phyloP scores from a whole-genome alignment of 1,140 invertebrate species.

The Lerema accius region DNA sequence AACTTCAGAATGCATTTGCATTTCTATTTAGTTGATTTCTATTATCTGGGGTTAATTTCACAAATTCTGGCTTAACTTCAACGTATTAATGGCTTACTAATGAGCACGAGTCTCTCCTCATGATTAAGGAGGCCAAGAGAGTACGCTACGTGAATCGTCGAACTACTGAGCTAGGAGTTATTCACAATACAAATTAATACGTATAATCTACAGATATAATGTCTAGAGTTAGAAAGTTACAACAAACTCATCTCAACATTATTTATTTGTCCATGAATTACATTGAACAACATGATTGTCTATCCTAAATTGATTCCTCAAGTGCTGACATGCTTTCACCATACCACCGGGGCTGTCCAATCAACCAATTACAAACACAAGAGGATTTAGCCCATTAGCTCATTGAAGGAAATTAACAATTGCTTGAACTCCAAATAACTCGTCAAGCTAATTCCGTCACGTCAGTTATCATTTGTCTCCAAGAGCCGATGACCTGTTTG shows the following conservation, averaged over 20 bases:
- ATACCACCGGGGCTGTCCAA: constrained; percentile 48
- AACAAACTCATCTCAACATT: neutral
- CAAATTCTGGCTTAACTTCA: too few relatives aligned
- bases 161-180: too few relatives aligned
- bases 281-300: constrained; percentile 22
- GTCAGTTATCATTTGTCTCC: constrained; percentile 72
- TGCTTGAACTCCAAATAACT: constrained; percentile 69
- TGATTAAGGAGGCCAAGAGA: too few relatives aligned
- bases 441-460: constrained; percentile 67
- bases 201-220: too few relatives aligned
- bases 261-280: constrained; percentile 6
- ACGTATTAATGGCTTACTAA: too few relatives aligned
- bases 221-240: too few relatives aligned
- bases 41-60: too few relatives aligned
- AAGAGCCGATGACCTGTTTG: constrained; percentile 44
- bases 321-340: constrained; percentile 40
- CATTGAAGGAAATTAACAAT: constrained; percentile 76
- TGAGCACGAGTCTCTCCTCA: too few relatives aligned
- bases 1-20: too few relatives aligned
- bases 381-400: constrained; percentile 72
- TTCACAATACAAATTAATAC: too few relatives aligned
- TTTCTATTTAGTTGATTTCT: too few relatives aligned
- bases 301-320: constrained; percentile 25
- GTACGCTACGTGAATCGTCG: too few relatives aligned
- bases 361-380: constrained; percentile 73